Conservation (phyloP, 2,113 vertebrate genomes). For the Collichthys lucidus region DNA sequence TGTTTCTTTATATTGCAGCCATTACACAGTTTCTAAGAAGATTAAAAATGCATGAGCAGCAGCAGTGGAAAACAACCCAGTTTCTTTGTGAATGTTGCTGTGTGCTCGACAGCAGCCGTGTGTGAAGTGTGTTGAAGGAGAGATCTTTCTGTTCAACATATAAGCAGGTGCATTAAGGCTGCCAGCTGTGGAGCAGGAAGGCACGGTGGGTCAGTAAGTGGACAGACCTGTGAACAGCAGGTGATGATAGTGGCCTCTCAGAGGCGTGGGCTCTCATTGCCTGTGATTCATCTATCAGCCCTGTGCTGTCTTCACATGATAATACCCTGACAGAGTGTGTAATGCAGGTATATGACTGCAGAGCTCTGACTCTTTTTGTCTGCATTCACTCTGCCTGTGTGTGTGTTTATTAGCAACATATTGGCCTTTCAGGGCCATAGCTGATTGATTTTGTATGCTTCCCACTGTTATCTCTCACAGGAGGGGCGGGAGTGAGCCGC, state of each 20-base stretch:
- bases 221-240: conserved; percentile 46
- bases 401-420: conserved; percentile 48
- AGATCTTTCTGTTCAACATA: conserved; percentile 26
- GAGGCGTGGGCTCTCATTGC: conserved; percentile 6
- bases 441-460: conserved; percentile 75
- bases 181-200: conserved; percentile 42
- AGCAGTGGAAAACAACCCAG: not conserved
- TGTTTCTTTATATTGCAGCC: not conserved
- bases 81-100: conserved; percentile 7
- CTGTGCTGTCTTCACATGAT: conserved; percentile 43
- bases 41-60: conserved; percentile 25
- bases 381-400: conserved; percentile 22
- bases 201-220: conserved; percentile 35
- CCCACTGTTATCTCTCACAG: conserved; percentile 47
- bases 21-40: not conserved
- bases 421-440: conserved; percentile 60
- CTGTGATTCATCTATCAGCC: conserved; percentile 47
- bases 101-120: conserved; percentile 33
- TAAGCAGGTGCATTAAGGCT: not conserved
- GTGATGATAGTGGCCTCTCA: conserved; percentile 37
- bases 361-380: conserved; percentile 10
- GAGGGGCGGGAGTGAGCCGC: not conserved
- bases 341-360: conserved; percentile 40
- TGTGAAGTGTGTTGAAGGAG: conserved; percentile 34
- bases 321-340: conserved; percentile 44